phyloP scores from a whole-genome alignment of 92 coral and sea anemone species.

The Porites evermanni region DNA sequence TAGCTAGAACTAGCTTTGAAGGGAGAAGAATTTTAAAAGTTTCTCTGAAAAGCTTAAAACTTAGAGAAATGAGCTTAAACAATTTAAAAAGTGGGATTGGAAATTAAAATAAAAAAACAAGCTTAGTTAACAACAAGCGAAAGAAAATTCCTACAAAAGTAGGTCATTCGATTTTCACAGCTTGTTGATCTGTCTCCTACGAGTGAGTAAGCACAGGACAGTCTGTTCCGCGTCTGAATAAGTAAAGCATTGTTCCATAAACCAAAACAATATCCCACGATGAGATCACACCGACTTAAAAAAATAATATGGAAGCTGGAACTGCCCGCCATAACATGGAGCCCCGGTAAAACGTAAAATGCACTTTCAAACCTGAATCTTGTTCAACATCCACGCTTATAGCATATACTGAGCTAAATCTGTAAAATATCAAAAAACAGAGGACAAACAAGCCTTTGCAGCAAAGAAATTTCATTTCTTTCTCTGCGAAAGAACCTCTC shows the following conservation, averaged over 20 bases:
- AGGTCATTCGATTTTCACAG: slow-evolving; percentile 30
- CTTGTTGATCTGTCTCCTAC: neutral
- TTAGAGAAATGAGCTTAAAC: no score
- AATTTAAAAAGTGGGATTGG: no score
- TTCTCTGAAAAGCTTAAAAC: no score
- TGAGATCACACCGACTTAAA: neutral
- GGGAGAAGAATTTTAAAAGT: no score
- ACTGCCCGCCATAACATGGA: neutral
- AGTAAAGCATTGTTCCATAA: slow-evolving; percentile 17
- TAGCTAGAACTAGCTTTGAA: no score
- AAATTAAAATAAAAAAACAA: no score
- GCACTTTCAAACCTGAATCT: slow-evolving; percentile 26
- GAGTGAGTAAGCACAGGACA: slow-evolving; percentile 9
- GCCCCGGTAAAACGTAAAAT: neutral
- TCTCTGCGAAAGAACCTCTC: neutral
- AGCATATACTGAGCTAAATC: neutral
- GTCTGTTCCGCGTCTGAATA: slow-evolving; percentile 13
- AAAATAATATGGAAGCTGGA: neutral
- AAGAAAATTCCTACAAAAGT: slow-evolving; percentile 22
- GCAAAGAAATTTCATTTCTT: neutral
- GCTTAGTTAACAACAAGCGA: neutral
- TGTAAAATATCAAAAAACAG: neutral
- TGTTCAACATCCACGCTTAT: slow-evolving; percentile 25
- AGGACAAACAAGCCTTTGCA: neutral
- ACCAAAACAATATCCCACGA: slow-evolving; percentile 14